phyloP scores from a whole-genome alignment of 2,797 vertebrate genomes.

The Nannoperca obscura region DNA sequence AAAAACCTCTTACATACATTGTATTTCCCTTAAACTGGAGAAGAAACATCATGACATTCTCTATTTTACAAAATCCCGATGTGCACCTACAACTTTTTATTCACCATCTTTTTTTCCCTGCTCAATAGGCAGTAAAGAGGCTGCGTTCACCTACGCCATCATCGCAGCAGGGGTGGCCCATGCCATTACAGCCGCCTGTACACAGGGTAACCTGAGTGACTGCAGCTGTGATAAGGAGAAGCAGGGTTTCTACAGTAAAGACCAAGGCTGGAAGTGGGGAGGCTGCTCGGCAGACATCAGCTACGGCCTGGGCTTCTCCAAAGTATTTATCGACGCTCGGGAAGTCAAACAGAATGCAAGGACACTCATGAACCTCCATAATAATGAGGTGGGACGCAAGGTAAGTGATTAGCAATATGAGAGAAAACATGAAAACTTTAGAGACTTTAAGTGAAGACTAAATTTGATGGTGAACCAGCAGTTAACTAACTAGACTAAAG shows the following conservation, averaged over 20 bases:
- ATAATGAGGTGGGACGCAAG: conserved; percentile 97
- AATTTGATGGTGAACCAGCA: conserved; percentile 17
- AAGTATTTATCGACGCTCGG: conserved; percentile 95
- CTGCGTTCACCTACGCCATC: conserved; percentile 96
- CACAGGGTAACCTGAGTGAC: conserved; percentile 97
- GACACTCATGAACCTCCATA: conserved; percentile 98
- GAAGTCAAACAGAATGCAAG: conserved; percentile 97
- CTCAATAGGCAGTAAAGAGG: conserved; percentile 93
- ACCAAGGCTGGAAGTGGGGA: conserved; percentile 98
- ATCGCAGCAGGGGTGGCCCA: conserved; percentile 96
- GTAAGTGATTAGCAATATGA: conserved; percentile 80
- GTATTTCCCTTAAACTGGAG: conserved; percentile 16
- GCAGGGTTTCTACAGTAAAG: conserved; percentile 95
- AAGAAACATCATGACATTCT: conserved; percentile 19
- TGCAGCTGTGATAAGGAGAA: conserved; percentile 98
- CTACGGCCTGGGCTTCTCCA: conserved; percentile 96
- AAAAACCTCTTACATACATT: conserved; percentile 25
- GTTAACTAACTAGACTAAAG: conserved; percentile 53
- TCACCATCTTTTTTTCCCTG: conserved; percentile 30
- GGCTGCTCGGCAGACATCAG: conserved; percentile 97
- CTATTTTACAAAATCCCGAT: neutral
- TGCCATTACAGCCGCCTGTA: conserved; percentile 94
- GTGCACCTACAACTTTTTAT: conserved; percentile 19
- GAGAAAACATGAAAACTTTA: too few species aligned
- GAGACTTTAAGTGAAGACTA: neutral